Base-by-base conservation (phyloP, 2,888 invertebrate genomes). In the Nemotelus pantherinus region DNA sequence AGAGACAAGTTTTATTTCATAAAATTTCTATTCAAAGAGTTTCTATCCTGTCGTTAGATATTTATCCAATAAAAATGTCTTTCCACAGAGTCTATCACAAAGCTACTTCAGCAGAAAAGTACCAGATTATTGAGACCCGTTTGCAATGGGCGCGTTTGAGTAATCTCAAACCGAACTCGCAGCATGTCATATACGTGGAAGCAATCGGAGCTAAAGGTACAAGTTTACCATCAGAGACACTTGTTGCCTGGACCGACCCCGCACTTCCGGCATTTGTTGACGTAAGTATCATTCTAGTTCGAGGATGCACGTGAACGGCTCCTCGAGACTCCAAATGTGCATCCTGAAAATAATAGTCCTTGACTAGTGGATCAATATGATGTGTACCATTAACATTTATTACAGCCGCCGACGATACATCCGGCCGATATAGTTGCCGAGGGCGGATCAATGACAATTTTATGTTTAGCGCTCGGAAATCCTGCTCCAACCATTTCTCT, bases 171-270 rank as follows among this genome's bases (percentile, higher is more conserved):
- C 95, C 95, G 0, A 95, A 95, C 87, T 93, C 94, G 0, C 94
- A 95, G 86, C 94, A 95, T 85, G 92, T 94, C 70, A 89, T 94
- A 74, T 95, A 93, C 87, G 93, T 94, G 64, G 91, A 89, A 79
- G 94, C 94, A 0, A 90, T 93, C 70, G 88, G 90, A 0, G 90
- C 91, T 2, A 89, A 90, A 80, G 94, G 94, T 0, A 90, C 90
- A 80, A 95, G 94, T 7, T 86, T 92, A 82, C 92, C 95, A 0
- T 95, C 94, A 0, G 95, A 95, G 86, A 95, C 94, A 0, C 85
- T 95, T 45, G 90, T 95, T 77, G 94, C 94, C 0, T 95, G 95
- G 95, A 95, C 95, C 4, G 95, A 95, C 86, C 95, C 95, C 0
- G 94, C 95, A 0, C 92, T 94, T 83, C 95, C 95, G 0, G 94